These are phyloP conservation scores for Tipula confusa DNA, from an alignment of 2,888 invertebrate genomes.

Conservation along the genomic window DNA sequence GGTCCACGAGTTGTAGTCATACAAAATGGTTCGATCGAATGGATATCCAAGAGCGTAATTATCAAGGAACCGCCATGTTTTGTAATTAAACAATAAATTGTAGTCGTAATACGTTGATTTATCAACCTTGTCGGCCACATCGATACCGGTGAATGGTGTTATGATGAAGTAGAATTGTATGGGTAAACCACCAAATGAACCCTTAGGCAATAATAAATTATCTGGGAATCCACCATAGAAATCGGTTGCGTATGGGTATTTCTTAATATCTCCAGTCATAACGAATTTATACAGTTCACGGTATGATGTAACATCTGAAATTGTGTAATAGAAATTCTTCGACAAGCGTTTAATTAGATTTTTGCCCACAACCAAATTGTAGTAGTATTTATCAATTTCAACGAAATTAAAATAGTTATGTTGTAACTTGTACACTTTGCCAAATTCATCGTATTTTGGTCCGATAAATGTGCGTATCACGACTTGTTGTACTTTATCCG, in stretches of 20 bases:
- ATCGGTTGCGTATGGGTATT: conserved; percentile 50
- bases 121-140: conserved; percentile 39
- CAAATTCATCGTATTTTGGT: conserved; percentile 61
- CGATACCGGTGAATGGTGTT: conserved; percentile 46
- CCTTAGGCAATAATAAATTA: conserved; percentile 62
- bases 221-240: conserved; percentile 59
- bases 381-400: conserved; percentile 61
- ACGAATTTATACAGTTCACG: conserved; percentile 51
- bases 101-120: conserved; percentile 49
- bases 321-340: conserved; percentile 60
- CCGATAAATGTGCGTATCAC: conserved; percentile 66
- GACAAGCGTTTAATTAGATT: conserved; percentile 57
- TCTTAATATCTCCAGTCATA: conserved; percentile 47
- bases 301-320: conserved; percentile 57
- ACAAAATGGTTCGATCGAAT: conserved; percentile 62
- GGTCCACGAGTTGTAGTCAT: conserved; percentile 48
- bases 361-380: conserved; percentile 57
- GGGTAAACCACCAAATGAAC: conserved; percentile 58
- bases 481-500: conserved; percentile 57
- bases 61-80: conserved; percentile 47
- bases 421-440: conserved; percentile 55
- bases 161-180: conserved; percentile 60
- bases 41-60: conserved; percentile 67
- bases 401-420: conserved; percentile 61
- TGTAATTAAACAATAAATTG: neutral